Evolutionary conservation across 2,888 invertebrate species (phyloP), one percentile per base, ranked within the genome.

Genomic region (Tachystola acroxantha): DNA sequence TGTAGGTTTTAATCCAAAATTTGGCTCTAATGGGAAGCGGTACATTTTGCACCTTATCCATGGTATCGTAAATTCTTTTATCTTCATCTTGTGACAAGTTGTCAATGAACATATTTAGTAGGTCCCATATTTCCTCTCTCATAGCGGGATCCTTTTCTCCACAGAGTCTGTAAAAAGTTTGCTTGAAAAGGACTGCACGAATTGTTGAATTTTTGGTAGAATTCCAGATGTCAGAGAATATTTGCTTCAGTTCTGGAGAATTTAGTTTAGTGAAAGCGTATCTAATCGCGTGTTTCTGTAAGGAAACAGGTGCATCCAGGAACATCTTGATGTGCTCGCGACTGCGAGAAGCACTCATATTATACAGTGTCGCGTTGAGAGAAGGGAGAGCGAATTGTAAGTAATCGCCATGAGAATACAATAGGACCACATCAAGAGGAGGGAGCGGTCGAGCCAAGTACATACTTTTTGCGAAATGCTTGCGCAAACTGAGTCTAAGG

Each of bases 351-450:
- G 44, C 39, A 33, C 64, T 73, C 28, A 74, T 39, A 40, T 76
- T 69, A 22, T 63, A 49, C 10, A 73, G 51, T 16, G 78, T 45
- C 4, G 80, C 56, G 38, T 51, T 61, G 5, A 82, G 50, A 10
- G 82, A 77, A 2, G 74, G 69, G 7, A 80, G 54, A 6, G 60
- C 54, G 38, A 54, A 72, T 41, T 79, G 75, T 26, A 80, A 56
- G 40, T 79, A 80, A 47, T 82, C 79, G 13, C 77, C 75, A 52
- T 67, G 72, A 2, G 79, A 74, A 41, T 70, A 84, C 34, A 41
- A 53, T 16, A 82, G 44, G 1, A 76, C 52, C 2, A 53, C 39
- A 3, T 71, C 61, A 20, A 72, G 48, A 5, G 64, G 42, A 2
- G 58, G 48, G 3, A 66, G 53, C 2, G 79, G 80, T 44, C 82